phyloP scores from a whole-genome alignment of 2,113 vertebrate genomes.

The Crotophaga sulcirostris region DNA sequence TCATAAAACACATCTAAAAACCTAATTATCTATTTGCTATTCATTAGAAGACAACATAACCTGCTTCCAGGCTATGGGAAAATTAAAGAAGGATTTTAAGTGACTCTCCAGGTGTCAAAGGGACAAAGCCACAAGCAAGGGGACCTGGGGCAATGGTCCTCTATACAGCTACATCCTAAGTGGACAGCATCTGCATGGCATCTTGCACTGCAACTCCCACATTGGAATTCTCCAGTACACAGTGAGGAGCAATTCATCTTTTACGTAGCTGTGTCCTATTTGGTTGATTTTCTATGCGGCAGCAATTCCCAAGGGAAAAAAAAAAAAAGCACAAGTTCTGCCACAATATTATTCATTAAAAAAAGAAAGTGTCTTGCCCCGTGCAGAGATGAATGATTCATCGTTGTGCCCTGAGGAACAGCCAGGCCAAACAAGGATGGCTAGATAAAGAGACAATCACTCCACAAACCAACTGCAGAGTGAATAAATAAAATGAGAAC shows the following conservation, averaged over 20 bases:
- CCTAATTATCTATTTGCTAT: background rate
- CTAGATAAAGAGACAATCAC: background rate
- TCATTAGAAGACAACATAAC: background rate
- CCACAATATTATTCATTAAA: conserved; percentile 21
- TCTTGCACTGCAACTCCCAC: background rate
- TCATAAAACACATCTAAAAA: background rate
- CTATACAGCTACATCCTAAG: background rate
- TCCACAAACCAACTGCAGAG: background rate
- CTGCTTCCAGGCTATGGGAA: background rate
- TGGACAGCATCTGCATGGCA: background rate
- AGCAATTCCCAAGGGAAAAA: background rate
- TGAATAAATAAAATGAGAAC: background rate
- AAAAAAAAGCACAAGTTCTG: background rate
- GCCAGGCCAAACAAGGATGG: background rate
- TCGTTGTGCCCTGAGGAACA: background rate
- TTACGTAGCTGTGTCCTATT: background rate
- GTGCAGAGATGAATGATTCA: conserved; percentile 30
- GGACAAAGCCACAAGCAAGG: background rate
- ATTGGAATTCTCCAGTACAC: background rate
- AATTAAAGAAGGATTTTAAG: background rate
- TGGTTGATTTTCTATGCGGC: background rate
- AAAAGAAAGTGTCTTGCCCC: background rate
- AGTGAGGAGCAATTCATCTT: rapidly evolving
- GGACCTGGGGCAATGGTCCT: rapidly evolving
- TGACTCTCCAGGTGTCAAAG: background rate